Conservation (phyloP, 1,140 invertebrate species). For the Cherax quadricarinatus region DNA sequence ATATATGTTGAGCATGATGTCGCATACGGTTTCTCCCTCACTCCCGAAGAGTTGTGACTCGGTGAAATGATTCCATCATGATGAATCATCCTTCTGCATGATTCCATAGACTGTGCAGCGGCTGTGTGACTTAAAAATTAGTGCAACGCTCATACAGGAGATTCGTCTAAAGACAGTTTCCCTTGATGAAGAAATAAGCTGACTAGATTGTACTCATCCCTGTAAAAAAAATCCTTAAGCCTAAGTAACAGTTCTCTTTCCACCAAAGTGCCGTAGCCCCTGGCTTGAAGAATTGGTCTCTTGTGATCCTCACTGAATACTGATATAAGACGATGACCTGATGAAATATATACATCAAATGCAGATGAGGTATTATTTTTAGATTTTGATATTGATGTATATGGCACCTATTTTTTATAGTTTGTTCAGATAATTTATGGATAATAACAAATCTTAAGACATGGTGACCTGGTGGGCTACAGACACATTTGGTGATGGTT, state of each 20-base stretch:
- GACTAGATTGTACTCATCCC: constrained; percentile 57
- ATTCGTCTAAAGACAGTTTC: constrained; percentile 12
- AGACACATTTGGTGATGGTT: not conserved
- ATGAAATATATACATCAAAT: not conserved
- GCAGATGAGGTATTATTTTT: not conserved
- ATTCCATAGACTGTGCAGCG: not conserved
- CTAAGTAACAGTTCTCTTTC: constrained; percentile 11
- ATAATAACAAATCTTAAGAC: not conserved
- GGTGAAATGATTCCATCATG: too few species aligned
- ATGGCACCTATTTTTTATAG: not conserved
- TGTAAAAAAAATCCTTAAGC: constrained; percentile 30
- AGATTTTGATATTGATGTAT: not conserved
- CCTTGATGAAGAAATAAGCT: not conserved
- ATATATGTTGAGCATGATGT: not conserved
- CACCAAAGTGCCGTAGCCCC: not conserved
- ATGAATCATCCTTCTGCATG: not conserved
- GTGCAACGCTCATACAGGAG: not conserved
- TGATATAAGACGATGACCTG: not conserved
- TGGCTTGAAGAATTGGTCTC: not conserved
- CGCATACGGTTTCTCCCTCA: too few species aligned
- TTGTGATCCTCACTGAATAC: not conserved
- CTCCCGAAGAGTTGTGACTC: not conserved
- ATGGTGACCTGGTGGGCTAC: not conserved
- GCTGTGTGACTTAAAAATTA: not conserved
- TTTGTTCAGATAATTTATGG: not conserved